Conservation (phyloP, 23 tunicate genomes). For the Ascidia mentula region DNA sequence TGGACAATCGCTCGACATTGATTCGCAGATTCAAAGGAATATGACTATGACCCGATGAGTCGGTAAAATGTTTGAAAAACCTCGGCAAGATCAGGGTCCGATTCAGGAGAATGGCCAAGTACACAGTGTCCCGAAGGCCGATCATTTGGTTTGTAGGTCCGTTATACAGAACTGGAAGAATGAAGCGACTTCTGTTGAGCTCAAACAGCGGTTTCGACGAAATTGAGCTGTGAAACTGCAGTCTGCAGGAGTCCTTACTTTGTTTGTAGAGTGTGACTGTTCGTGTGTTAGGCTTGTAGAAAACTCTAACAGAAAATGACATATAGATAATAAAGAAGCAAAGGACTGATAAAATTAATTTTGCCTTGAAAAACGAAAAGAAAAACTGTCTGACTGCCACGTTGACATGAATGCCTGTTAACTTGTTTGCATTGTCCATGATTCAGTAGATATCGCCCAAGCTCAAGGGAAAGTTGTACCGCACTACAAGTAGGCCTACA, state of each 20-base stretch:
- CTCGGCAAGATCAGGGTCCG: slow-evolving; percentile 32
- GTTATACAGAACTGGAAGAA: slow-evolving; percentile 18
- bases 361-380: no score
- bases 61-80: slow-evolving; percentile 34
- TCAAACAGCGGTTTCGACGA: slow-evolving; percentile 2
- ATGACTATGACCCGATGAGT: neutral
- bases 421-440: no score
- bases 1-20: neutral
- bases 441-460: no score
- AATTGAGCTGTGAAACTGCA: neutral
- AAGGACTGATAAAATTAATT: no score
- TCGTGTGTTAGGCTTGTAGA: no score
- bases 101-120: slow-evolving; percentile 33
- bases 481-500: no score
- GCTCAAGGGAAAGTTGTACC: no score
- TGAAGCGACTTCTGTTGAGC: neutral
- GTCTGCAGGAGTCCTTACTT: neutral
- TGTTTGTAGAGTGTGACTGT: no score
- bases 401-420: no score
- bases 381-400: no score
- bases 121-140: slow-evolving; percentile 37
- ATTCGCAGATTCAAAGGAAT: neutral
- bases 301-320: neutral
- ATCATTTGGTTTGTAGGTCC: slow-evolving; percentile 53
- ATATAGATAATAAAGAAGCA: neutral